Evolutionary conservation across 2,888 invertebrate species (phyloP), one percentile per base, ranked within the genome.

Genomic region (Minunthozetes semirufus): DNA sequence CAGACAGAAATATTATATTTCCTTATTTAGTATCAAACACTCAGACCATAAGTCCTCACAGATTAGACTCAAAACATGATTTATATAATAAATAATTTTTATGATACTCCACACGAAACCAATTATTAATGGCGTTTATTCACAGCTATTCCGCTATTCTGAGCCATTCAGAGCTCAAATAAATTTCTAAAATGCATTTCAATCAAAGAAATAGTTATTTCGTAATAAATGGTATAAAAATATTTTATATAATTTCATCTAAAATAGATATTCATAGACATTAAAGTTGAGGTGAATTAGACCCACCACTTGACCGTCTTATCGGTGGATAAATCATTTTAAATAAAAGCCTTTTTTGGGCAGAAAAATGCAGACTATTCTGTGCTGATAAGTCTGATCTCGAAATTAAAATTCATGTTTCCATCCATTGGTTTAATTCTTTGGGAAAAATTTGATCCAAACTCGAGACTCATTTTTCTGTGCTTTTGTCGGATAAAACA

Each of bases 21-120:
- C 50, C 50, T 50, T 50, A 50, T 50, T 50, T 50, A 50, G 50
- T 50, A 50, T 50, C 50, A 50, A 50, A 50, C 50, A 50, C 19
- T 50, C 5, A 19, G 19, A 50, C 50, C 50, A 50, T 19, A 50
- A 50, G 50, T 42, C 42, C 42, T 19, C n/a, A 50, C 19, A 50
- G 50, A 50, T 50, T 50, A 50, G 19, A n/a, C 50, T 50, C 11
- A 50, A 50, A 8, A 19, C 19, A 19, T 50, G 50, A 50, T 50
- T 50, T 50, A 50, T 50, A 50, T 50, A 50, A 5, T n/a, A 50
- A 50, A 50, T 19, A 50, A 50, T 19, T 19, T 50, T 50, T 50
- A 19, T 50, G 50, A 50, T 19, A 19, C 19, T 5, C n/a, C 50
- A 50, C 50, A 5, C 5, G 50, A 50, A 50, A 5, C 19, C 50